Conservation (phyloP, 2,113 vertebrate genomes). For the Oxyruncus cristatus region DNA sequence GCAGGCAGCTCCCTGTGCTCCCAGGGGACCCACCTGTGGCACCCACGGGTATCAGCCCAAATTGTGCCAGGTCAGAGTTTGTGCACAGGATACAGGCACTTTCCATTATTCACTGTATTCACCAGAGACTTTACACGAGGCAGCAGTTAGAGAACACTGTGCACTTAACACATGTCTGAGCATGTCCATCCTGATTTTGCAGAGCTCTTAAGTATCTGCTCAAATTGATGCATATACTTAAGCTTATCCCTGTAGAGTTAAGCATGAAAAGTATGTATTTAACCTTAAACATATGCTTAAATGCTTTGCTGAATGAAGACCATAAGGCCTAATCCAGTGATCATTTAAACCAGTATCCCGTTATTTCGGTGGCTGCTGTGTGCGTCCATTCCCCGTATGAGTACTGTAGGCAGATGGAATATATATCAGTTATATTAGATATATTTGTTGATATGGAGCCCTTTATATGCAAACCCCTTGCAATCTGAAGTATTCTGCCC, state of each 20-base stretch:
- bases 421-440: not conserved
- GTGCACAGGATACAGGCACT: not conserved
- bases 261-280: slow-evolving; percentile 63
- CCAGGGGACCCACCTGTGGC: not conserved
- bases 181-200: slow-evolving; percentile 60
- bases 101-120: not conserved
- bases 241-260: slow-evolving; percentile 60
- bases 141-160: not conserved
- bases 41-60: not conserved
- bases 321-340: slow-evolving; percentile 63
- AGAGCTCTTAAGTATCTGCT: slow-evolving; percentile 61
- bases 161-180: slow-evolving; percentile 51
- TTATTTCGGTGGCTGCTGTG: slow-evolving; percentile 14
- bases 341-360: slow-evolving; percentile 55
- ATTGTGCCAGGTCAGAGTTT: not conserved
- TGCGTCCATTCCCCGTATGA: not conserved
- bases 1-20: not conserved
- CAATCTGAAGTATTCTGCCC: not conserved
- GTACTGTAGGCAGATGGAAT: not conserved
- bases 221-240: slow-evolving; percentile 64
- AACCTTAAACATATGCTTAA: slow-evolving; percentile 69
- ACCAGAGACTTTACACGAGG: not conserved
- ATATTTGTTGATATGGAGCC: not conserved
- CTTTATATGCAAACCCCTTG: not conserved
- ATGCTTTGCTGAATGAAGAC: slow-evolving; percentile 65